phyloP scores from a whole-genome alignment of 2,113 vertebrate species.

The Notiomystis cincta region DNA sequence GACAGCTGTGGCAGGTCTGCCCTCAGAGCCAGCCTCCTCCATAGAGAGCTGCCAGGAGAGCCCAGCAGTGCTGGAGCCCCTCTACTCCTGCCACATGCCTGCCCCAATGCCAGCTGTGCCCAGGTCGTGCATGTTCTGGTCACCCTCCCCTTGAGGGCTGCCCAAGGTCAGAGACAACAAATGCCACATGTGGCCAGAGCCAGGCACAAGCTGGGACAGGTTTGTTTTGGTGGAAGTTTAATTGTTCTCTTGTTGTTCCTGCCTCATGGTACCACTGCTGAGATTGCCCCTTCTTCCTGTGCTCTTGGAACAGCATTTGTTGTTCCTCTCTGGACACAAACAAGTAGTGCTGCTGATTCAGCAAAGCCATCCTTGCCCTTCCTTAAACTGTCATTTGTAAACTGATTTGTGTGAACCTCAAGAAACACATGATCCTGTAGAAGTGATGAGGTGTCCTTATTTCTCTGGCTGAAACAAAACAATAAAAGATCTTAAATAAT shows the following conservation, averaged over 20 bases:
- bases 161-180: neutral
- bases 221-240: neutral
- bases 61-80: neutral
- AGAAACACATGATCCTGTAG: neutral
- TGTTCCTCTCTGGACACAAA: neutral
- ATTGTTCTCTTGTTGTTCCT: neutral
- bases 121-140: neutral
- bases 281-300: neutral
- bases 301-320: neutral
- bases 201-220: neutral
- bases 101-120: neutral
- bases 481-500: neutral
- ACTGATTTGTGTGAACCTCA: neutral
- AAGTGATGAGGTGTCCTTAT: neutral
- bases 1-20: neutral
- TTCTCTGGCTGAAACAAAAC: neutral
- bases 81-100: neutral
- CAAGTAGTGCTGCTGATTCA: neutral
- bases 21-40: neutral
- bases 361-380: neutral
- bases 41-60: neutral
- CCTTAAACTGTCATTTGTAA: neutral
- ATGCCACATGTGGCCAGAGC: neutral
- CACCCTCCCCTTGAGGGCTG: neutral
- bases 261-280: neutral